phyloP scores from a whole-genome alignment of 1,140 invertebrate species.

The Manduca sexta region DNA sequence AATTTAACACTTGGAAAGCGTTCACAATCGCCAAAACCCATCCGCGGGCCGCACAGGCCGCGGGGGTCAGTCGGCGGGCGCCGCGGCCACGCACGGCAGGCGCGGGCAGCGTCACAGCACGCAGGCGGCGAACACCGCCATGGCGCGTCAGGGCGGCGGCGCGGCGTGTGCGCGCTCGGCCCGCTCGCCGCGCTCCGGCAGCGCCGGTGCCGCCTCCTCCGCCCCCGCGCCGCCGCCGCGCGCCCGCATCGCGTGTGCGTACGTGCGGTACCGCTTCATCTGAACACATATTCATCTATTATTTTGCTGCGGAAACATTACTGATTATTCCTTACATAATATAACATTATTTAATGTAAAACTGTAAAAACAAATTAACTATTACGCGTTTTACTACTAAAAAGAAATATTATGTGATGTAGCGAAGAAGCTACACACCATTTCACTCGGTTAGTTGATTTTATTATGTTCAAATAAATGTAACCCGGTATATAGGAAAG shows the following conservation, averaged over 20 bases:
- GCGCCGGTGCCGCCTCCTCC: conserved; percentile 77
- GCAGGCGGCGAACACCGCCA: conserved; percentile 86
- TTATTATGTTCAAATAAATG: no score
- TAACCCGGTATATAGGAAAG: no score
- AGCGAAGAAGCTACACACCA: no score
- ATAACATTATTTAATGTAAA: no score
- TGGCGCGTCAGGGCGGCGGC: conserved; percentile 78
- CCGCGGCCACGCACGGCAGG: conserved; percentile 11
- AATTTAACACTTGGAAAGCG: not conserved
- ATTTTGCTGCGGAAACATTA: not conserved
- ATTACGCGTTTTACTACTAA: no score
- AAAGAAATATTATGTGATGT: no score
- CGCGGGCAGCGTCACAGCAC: conserved; percentile 74
- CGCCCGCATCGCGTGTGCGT: conserved; percentile 85
- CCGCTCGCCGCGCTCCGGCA: conserved; percentile 77
- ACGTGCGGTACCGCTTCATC: conserved; percentile 91
- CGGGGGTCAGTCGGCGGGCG: not conserved
- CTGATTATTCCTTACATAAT: no score
- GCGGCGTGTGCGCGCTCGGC: conserved; percentile 67
- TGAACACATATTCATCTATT: conserved; percentile 56
- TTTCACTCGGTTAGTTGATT: no score
- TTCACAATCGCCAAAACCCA: not conserved
- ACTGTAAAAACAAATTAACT: no score
- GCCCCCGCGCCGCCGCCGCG: conserved; percentile 85
- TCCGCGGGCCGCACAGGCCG: not conserved